phyloP scores from a whole-genome alignment of 2,797 vertebrate species.

The Paedocypris micromegethes region DNA sequence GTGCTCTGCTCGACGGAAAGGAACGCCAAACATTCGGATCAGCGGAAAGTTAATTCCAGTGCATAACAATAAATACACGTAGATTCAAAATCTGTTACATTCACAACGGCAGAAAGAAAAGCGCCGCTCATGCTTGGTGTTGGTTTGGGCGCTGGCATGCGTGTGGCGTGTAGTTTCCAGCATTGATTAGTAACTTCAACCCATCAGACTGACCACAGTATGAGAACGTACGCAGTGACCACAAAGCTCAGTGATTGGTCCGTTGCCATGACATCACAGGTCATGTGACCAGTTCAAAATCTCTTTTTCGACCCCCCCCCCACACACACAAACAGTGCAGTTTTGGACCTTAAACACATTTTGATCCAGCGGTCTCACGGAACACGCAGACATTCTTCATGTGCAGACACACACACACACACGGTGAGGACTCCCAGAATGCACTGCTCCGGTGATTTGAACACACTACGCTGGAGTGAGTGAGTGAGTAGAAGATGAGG shows the following conservation, averaged over 20 bases:
- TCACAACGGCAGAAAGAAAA: conserved; percentile 23
- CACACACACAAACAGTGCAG: conserved; percentile 2
- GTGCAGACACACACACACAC: conserved; percentile 15
- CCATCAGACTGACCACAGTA: too few species aligned
- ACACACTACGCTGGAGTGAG: conserved; percentile 34
- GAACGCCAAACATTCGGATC: too few species aligned
- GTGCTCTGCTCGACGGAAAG: too few species aligned
- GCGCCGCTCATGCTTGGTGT: too few species aligned
- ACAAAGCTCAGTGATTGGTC: conserved; percentile 29
- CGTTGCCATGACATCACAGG: conserved; percentile 7
- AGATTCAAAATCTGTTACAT: conserved; percentile 17
- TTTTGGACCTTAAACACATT: conserved; percentile 11
- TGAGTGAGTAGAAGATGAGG: conserved; percentile 31
- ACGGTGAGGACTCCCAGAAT: conserved; percentile 13
- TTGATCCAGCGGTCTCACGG: background rate
- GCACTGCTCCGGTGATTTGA: background rate
- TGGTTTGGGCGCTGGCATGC: too few species aligned
- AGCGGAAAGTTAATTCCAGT: conserved; percentile 1
- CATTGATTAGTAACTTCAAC: conserved; percentile 17
- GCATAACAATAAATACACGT: conserved; percentile 1
- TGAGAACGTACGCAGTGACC: too few species aligned
- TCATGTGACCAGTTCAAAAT: conserved; percentile 30
- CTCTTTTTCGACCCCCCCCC: too few species aligned
- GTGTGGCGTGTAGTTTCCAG: conserved; percentile 1
- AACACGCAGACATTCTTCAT: conserved; percentile 8